Percentiles rank a stretch among this genome's conserved stretches.
Evolutionary conservation across 1,140 invertebrate genomes (phyloP).

Genomic region (Araneus ventricosus): DNA sequence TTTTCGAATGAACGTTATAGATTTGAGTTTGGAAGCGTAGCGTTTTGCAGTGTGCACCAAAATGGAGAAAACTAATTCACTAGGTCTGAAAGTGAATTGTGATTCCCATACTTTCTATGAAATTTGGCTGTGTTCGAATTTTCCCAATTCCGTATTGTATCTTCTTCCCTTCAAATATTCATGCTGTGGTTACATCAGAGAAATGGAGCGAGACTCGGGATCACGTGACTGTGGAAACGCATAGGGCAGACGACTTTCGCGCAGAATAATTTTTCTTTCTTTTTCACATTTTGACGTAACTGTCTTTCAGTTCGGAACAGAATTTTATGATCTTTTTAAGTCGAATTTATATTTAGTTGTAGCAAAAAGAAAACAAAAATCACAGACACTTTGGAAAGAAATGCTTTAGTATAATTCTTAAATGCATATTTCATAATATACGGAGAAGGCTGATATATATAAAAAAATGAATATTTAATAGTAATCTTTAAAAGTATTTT

Average conservation of each 20-base stretch:
- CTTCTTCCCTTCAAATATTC: conserved; percentile 3
- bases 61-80: neutral
- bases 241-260: neutral
- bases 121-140: neutral
- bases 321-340: too few relatives aligned
- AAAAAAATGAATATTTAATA: too few relatives aligned
- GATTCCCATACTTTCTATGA: neutral
- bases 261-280: neutral
- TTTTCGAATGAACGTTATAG: neutral
- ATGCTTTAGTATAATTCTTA: too few relatives aligned
- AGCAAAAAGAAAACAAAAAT: too few relatives aligned
- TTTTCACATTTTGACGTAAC: too few relatives aligned
- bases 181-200: neutral
- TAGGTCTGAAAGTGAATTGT: neutral
- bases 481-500: too few relatives aligned
- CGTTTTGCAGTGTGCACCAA: neutral
- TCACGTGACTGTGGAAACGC: neutral
- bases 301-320: too few relatives aligned
- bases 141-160: neutral
- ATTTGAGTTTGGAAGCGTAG: neutral
- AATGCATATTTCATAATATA: too few relatives aligned
- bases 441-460: too few relatives aligned
- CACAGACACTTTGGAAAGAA: too few relatives aligned
- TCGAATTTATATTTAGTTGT: too few relatives aligned
- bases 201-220: neutral